Evolutionary conservation across 1,140 invertebrate species (phyloP), one percentile per base, ranked within the genome.

Genomic region (Drosophila mojavensis): DNA sequence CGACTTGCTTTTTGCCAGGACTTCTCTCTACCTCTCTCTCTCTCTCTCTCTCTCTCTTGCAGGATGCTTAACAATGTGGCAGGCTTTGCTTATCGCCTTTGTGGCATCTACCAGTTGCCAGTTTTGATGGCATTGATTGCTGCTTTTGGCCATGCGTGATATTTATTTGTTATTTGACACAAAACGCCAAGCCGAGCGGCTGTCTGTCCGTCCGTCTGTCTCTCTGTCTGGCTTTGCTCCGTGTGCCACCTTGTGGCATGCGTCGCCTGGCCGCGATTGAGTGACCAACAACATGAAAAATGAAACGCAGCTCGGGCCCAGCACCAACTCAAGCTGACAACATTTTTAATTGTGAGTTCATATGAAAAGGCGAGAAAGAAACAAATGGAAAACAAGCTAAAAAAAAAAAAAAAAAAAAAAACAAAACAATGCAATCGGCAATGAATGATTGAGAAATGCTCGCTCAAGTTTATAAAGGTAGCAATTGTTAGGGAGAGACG

Each of bases 81-180:
- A 74, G 72, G 66, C 65, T 79, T 62, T 68, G 66, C 63, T 78
- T 88, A 83, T 83, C 77, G 45, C 51, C 26, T 39, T 53, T 78
- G 88, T 89, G 84, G 73, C 84, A 88, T 88, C 83, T 83, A 65
- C 68, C 78, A 60, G 48, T 66, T 73, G 60, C 33, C 55, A 45
- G 30, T 24, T 67, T 81, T 90, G 88, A 80, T 85, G 81, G 67
- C 81, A 82, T 80, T 86, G 86, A 90, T 83, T 90, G 82, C 88
- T 81, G 70, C 74, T 91, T 90, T 90, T 86, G 82, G 86, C 71
- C 88, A 90, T 90, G 79, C 82, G 82, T 90, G 86, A 83, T 90
- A 90, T 90, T 90, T 90, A 90, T 90, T 90, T 86, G 86, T 90
- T 90, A 90, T 90, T 80, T 90, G 86, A 86, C 82, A 83, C 82